These are phyloP conservation scores for Crematogaster levior DNA, from an alignment of 2,888 invertebrate genomes.

Conservation along the genomic window DNA sequence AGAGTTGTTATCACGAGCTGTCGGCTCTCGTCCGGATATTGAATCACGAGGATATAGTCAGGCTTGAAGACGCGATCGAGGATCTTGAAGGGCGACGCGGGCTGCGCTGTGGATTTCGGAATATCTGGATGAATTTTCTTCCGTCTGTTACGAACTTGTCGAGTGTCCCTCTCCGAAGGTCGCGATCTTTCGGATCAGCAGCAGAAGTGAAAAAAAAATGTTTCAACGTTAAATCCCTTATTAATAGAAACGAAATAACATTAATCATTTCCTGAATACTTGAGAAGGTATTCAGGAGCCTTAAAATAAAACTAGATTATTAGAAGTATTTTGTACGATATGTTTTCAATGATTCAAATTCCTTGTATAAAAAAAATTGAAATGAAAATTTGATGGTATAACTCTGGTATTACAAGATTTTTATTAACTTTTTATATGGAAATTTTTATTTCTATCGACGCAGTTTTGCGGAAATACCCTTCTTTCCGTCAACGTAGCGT, in stretches of 20 bases:
- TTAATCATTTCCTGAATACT: too few species aligned
- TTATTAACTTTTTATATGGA: background rate
- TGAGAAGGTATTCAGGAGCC: too few species aligned
- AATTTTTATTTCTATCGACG: background rate
- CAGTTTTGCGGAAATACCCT: background rate
- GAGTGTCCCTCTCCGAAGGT: slow-evolving; percentile 15
- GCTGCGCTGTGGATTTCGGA: slow-evolving; percentile 85
- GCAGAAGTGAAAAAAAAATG: background rate
- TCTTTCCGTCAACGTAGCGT: background rate
- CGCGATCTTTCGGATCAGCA: slow-evolving; percentile 43
- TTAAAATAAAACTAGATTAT: background rate
- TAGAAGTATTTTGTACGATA: background rate
- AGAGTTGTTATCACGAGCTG: slow-evolving; percentile 86
- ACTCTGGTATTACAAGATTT: background rate
- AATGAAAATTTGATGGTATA: background rate
- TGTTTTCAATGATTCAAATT: background rate
- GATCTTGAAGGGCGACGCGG: slow-evolving; percentile 88
- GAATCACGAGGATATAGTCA: slow-evolving; percentile 87
- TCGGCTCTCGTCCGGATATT: slow-evolving; percentile 85
- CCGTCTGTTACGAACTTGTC: slow-evolving; percentile 5
- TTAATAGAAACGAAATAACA: background rate
- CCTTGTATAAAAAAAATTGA: background rate
- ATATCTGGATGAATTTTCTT: slow-evolving; percentile 86
- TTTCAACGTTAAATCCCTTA: background rate
- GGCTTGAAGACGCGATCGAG: slow-evolving; percentile 89